Conservation (phyloP, 2,888 invertebrate species). For the Crioceris asparagi region DNA sequence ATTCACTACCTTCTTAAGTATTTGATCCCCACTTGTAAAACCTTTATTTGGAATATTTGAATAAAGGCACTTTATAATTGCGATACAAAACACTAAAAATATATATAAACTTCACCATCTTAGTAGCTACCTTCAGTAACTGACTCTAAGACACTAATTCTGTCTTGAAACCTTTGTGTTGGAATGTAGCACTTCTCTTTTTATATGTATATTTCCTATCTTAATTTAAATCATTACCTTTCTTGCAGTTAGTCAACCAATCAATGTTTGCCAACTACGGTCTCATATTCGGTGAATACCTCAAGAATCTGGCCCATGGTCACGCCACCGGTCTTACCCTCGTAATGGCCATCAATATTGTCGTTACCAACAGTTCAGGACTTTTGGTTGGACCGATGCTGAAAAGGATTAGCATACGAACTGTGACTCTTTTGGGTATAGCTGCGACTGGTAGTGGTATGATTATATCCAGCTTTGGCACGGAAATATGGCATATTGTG, state of each 20-base stretch:
- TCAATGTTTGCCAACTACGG: constrained; percentile 61
- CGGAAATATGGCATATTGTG: constrained; percentile 43
- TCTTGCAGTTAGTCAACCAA: constrained; percentile 50
- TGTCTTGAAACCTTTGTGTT: no score
- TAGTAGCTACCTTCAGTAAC: no score
- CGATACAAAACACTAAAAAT: no score
- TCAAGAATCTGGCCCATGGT: constrained; percentile 50
- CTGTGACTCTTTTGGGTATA: constrained; percentile 45
- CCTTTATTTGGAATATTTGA: no score
- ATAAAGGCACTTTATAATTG: no score
- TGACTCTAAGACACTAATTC: no score
- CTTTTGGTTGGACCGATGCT: constrained; percentile 60
- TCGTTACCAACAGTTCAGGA: constrained; percentile 52
- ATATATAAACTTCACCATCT: no score
- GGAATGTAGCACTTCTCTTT: no score
- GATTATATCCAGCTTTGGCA: constrained; percentile 43
- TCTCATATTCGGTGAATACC: constrained; percentile 54
- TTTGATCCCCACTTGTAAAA: no score
- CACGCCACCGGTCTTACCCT: constrained; percentile 54
- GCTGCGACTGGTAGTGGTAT: constrained; percentile 43
- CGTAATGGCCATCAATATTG: constrained; percentile 56
- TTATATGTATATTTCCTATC: no score
- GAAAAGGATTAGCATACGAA: constrained; percentile 43
- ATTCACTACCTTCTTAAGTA: no score
- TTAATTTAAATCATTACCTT: background rate